Evolutionary conservation across 2,113 vertebrate species (phyloP), one percentile per base, ranked within the genome.

Genomic region (Shinisaurus crocodilurus): DNA sequence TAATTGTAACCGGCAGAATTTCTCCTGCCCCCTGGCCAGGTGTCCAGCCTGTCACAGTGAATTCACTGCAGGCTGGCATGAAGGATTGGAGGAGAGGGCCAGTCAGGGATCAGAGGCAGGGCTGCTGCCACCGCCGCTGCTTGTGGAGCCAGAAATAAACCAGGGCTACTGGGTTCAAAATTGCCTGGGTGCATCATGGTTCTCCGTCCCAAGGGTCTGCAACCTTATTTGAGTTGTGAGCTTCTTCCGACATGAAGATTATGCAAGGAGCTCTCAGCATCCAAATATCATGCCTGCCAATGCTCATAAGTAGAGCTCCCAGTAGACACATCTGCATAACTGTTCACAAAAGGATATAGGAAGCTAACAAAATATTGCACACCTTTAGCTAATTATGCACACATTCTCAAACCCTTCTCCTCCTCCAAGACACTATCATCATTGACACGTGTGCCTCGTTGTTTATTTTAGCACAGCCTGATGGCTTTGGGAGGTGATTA

Each of bases 1-100:
- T 87, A 54, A 87, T 80, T 89, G 40, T 83, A 84, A 86, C 0
- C 13, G 75, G 70, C 89, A 93, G 92, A 69, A 87, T 92, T 92
- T 93, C 74, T 93, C 16, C 67, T 85, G 86, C 50, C 88, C 45
- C 32, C n/a, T 92, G 88, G 32, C 72, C 74, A 37, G 37, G 37
- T 89, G 84, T 85, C 90, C 18, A 54, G 82, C 57, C 75, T 93
- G 89, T 94, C 69, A 72, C 4, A 88, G 77, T 40, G 92, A 91
- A 91, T 87, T 81, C 45, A 69, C 37, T 27, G 75, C 1, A 25
- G 69, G n/a, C 72, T 90, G 74, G 23, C 0, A 0, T 16, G 34
- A 90, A 54, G 72, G 65, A 43, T 65, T 70, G 45, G 32, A 92
- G 27, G 27, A 72, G 34, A 37, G 88, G 90, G 74, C 67, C 89